Percentiles rank a stretch among this genome's conserved stretches.
phyloP scores from a whole-genome alignment of 2,888 invertebrate species.

The Leptopilina myrica region DNA sequence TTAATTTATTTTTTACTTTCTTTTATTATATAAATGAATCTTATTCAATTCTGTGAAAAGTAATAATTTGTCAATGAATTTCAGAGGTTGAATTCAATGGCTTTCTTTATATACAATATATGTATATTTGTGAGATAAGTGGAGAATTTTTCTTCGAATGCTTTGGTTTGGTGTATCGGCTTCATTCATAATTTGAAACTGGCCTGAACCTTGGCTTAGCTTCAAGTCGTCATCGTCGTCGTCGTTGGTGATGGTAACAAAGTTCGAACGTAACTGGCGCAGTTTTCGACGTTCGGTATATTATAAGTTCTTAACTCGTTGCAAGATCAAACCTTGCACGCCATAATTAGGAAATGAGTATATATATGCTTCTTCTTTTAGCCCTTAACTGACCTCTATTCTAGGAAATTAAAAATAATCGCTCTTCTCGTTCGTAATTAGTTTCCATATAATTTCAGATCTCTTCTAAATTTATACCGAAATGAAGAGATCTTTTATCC shows the following conservation, averaged over 20 bases:
- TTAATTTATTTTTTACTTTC: too few species aligned
- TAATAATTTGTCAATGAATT: too few species aligned
- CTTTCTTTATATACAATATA: background rate
- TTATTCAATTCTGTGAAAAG: too few species aligned
- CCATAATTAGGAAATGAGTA: slow-evolving; percentile 36
- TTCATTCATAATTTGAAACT: slow-evolving; percentile 39
- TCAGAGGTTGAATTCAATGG: background rate
- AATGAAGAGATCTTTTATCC: too few species aligned
- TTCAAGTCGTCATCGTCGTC: slow-evolving; percentile 22
- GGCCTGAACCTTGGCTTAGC: slow-evolving; percentile 37
- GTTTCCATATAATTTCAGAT: too few species aligned
- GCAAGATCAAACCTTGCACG: slow-evolving; percentile 30
- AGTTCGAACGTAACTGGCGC: slow-evolving; percentile 27
- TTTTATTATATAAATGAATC: too few species aligned
- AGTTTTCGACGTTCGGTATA: slow-evolving; percentile 37
- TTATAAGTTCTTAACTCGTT: slow-evolving; percentile 29
- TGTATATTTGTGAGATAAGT: background rate
- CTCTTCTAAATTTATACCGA: too few species aligned
- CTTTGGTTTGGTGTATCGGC: background rate
- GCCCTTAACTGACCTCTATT: slow-evolving; percentile 13
- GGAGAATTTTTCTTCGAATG: background rate
- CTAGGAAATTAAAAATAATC: background rate
- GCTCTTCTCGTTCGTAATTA: too few species aligned
- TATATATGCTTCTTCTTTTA: slow-evolving; percentile 10
- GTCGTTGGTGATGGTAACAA: slow-evolving; percentile 26